Conservation (phyloP, 1,140 invertebrate genomes). For the Drosophila quadrilineata region DNA sequence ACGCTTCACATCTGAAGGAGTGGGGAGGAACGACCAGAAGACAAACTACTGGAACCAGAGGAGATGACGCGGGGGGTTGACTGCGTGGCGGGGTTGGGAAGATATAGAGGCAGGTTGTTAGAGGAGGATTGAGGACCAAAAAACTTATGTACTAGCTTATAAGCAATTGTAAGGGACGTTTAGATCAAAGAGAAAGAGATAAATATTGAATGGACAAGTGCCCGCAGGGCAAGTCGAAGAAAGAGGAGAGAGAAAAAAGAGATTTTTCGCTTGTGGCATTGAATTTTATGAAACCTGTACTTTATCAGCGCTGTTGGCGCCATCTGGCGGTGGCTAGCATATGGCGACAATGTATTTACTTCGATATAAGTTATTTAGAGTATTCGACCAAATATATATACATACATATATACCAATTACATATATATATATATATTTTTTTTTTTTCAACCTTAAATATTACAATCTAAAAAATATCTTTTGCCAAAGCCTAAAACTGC, state of each 20-base stretch:
- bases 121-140: no score
- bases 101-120: no score
- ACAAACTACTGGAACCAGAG: neutral
- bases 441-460: no score
- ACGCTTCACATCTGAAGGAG: constrained; percentile 57
- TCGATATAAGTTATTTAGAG: constrained; percentile 51
- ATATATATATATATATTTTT: constrained; percentile 3
- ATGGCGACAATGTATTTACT: constrained; percentile 73
- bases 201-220: no score
- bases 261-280: constrained; percentile 45
- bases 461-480: no score
- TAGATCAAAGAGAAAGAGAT: neutral
- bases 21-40: constrained; percentile 42
- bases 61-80: neutral
- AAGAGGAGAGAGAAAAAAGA: constrained; percentile 47
- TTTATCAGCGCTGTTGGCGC: constrained; percentile 16
- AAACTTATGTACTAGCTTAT: no score
- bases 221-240: no score
- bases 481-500: no score
- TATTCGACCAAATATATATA: no score
- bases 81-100: no score
- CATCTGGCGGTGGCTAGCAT: constrained; percentile 25
- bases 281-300: constrained; percentile 29
- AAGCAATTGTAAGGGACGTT: no score
- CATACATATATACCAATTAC: no score